These are phyloP conservation scores for Pluvianellus socialis DNA, from an alignment of 2,113 vertebrate species.

Conservation along the genomic window DNA sequence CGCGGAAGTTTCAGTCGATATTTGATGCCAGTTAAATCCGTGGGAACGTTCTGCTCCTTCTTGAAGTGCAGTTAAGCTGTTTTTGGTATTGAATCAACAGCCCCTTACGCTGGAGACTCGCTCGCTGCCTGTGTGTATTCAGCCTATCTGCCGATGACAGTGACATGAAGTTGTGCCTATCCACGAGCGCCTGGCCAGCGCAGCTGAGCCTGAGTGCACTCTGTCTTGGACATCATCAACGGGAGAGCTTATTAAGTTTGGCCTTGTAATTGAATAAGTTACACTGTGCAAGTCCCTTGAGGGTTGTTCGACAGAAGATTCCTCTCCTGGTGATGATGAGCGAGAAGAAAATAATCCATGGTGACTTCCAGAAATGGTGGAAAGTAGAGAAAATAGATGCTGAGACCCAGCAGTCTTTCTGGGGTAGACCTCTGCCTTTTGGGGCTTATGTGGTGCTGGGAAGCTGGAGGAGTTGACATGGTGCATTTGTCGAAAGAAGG, in stretches of 20 bases:
- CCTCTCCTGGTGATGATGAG: neutral
- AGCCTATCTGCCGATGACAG: neutral
- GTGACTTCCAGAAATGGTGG: neutral
- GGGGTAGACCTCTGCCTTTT: neutral
- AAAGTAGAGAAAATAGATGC: neutral
- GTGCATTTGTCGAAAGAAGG: neutral
- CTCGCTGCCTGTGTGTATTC: neutral
- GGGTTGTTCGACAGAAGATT: neutral
- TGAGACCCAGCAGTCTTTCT: neutral
- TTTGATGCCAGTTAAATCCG: neutral
- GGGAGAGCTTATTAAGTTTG: neutral
- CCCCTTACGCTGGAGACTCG: neutral
- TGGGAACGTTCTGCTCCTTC: neutral
- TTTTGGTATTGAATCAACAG: neutral
- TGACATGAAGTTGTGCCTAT: neutral
- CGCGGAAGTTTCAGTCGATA: neutral
- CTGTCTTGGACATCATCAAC: neutral
- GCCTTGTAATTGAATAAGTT: neutral
- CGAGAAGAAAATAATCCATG: neutral
- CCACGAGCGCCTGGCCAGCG: rapidly evolving
- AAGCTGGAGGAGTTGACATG: neutral
- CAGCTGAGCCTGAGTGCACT: neutral
- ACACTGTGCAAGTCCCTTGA: neutral
- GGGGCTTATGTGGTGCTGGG: rapidly evolving
- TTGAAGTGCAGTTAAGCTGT: neutral